A percentile compares a stretch with the other conserved stretches of the same genome.
Conservation (phyloP, 2,797 vertebrate genomes). For the Sebastes wilsoni region DNA sequence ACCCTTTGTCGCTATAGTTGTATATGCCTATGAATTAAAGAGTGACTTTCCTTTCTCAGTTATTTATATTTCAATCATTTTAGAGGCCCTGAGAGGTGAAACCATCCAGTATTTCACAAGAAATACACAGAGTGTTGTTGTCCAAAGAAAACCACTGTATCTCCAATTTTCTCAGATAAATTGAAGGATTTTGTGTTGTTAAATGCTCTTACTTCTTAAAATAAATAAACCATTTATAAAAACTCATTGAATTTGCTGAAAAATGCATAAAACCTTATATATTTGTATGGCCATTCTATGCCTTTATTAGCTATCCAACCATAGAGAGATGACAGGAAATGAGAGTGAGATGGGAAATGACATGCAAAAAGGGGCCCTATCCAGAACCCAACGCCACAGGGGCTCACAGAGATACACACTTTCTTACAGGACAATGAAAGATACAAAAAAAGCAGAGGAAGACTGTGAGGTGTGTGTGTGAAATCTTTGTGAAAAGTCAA, state of each 20-base stretch:
- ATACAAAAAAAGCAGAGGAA: neutral
- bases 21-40: neutral
- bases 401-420: neutral
- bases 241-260: neutral
- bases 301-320: neutral
- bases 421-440: neutral
- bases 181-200: neutral
- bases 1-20: too few relatives aligned
- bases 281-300: neutral
- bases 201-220: neutral
- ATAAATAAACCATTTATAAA: neutral
- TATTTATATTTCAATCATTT: neutral
- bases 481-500: neutral
- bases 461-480: neutral
- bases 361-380: too few relatives aligned
- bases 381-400: too few relatives aligned
- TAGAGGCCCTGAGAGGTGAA: neutral
- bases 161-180: neutral
- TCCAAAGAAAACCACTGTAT: too few relatives aligned
- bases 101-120: too few relatives aligned
- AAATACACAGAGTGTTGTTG: too few relatives aligned
- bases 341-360: neutral
- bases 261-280: neutral
- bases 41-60: too few relatives aligned
- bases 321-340: neutral